A percentile compares a stretch with the other conserved stretches of the same genome.
phyloP scores from a whole-genome alignment of 2,113 vertebrate genomes.

The Pithys albifrons region DNA sequence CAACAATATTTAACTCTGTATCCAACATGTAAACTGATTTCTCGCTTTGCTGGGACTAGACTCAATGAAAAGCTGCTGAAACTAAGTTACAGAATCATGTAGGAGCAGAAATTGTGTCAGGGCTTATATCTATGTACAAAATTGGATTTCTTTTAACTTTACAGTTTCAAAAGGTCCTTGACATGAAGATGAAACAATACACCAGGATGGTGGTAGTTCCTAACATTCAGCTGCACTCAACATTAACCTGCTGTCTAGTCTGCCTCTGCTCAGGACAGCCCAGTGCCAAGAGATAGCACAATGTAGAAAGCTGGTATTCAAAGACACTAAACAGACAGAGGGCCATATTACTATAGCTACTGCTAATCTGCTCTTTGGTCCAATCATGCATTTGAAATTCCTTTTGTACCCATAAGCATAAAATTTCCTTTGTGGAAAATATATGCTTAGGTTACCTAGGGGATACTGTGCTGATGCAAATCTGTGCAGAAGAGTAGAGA shows the following conservation, averaged over 20 bases:
- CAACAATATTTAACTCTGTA: background rate
- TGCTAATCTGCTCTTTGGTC: background rate
- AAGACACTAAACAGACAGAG: background rate
- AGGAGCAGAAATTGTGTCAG: background rate
- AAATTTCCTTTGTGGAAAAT: background rate
- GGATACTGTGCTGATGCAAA: background rate
- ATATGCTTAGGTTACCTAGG: background rate
- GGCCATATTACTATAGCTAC: rapidly evolving
- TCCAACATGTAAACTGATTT: background rate
- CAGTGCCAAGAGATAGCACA: background rate
- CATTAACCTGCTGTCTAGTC: background rate
- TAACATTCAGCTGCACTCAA: background rate
- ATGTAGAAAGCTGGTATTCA: background rate
- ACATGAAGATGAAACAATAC: background rate
- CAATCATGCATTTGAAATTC: background rate
- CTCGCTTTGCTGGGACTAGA: background rate
- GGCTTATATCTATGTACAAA: background rate
- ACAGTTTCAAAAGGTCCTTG: background rate
- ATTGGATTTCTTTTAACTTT: background rate
- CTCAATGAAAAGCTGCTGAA: background rate
- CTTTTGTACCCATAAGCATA: background rate
- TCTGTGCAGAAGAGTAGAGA: background rate
- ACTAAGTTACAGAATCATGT: background rate
- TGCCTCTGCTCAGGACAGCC: background rate
- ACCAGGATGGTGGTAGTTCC: background rate